phyloP scores from a whole-genome alignment of 92 coral and sea anemone genomes.

The Zoanthus gigantus region DNA sequence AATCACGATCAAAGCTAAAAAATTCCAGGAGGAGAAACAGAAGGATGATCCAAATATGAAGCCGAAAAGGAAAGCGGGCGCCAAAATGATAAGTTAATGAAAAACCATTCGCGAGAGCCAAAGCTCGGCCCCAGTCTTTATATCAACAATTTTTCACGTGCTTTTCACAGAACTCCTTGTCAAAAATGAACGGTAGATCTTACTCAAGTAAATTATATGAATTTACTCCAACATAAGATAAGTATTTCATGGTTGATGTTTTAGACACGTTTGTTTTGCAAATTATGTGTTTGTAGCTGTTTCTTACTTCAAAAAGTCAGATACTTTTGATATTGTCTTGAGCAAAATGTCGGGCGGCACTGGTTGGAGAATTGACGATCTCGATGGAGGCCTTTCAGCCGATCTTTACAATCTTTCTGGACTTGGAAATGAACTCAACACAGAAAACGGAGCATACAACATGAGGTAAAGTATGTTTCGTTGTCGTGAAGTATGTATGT shows the following conservation, averaged over 20 bases:
- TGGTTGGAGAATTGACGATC: conserved; percentile 91
- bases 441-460: conserved; percentile 88
- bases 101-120: no score
- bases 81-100: no score
- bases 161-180: conserved; percentile 1
- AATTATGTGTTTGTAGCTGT: background rate
- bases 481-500: background rate
- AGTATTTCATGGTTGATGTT: background rate
- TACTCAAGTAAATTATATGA: background rate
- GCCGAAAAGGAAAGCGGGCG: no score
- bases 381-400: conserved; percentile 81
- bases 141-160: conserved; percentile 2
- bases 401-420: conserved; percentile 94
- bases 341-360: conserved; percentile 68
- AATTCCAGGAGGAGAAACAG: no score
- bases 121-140: conserved; percentile 9
- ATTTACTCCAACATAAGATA: background rate
- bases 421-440: conserved; percentile 86
- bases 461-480: conserved; percentile 74
- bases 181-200: background rate
- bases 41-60: no score
- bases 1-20: no score
- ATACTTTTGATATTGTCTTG: background rate
- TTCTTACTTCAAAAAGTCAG: background rate
- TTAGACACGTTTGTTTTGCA: background rate